Evolutionary conservation across 92 coral and sea anemone species (phyloP).

Genomic region (Desmophyllum pertusum): DNA sequence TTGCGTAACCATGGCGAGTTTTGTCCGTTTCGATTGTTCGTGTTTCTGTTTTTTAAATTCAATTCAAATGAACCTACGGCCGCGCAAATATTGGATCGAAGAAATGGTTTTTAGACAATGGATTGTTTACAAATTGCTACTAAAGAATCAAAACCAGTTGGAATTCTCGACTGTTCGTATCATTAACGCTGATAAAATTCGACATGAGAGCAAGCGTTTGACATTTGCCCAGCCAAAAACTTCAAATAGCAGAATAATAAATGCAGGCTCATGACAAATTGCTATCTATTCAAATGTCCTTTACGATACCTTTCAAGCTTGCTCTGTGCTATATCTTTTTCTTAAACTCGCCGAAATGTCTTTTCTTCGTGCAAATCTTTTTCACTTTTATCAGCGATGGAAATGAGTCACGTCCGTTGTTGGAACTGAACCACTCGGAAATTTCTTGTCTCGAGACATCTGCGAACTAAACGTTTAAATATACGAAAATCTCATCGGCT

Average conservation of each 20-base stretch:
- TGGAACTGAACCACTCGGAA: neutral
- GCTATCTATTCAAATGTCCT: neutral
- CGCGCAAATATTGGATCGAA: conserved; percentile 41
- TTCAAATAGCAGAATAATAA: conserved; percentile 1
- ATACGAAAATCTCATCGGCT: conserved; percentile 23
- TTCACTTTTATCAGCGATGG: neutral
- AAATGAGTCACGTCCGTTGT: neutral
- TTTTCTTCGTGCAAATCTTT: neutral
- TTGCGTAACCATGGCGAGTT: neutral
- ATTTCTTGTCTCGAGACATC: neutral
- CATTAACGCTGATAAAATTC: conserved; percentile 23
- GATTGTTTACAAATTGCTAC: conserved; percentile 55
- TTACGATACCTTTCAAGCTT: conserved; percentile 14
- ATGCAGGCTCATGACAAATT: conserved; percentile 2
- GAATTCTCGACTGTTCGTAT: conserved; percentile 23
- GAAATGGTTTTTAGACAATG: conserved; percentile 51
- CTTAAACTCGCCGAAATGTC: neutral
- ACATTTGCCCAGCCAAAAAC: neutral
- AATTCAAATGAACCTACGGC: conserved; percentile 12
- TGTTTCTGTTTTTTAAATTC: conserved; percentile 5
- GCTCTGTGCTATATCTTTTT: neutral
- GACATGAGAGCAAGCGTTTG: conserved; percentile 3
- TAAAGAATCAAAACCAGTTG: conserved; percentile 39
- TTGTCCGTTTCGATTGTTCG: neutral
- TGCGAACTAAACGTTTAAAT: neutral